A percentile compares a stretch with the other conserved stretches of the same genome.
These are phyloP conservation scores for Pipistrellus nathusii DNA, from an alignment of 2,797 vertebrate genomes.

Conservation along the genomic window DNA sequence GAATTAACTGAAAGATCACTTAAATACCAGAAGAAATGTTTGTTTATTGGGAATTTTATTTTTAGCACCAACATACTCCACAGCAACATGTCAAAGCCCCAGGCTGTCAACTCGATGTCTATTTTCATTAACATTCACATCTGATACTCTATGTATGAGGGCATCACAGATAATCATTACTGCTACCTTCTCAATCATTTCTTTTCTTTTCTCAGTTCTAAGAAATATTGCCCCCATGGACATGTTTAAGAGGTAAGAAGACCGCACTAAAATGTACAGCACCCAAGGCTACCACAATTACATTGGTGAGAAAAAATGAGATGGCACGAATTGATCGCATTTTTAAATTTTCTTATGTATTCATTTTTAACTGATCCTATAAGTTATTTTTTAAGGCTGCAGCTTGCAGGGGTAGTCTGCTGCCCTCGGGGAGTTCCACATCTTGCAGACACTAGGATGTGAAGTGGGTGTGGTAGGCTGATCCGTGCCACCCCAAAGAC, in stretches of 20 bases:
- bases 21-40: background rate
- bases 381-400: background rate
- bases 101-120: background rate
- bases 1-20: background rate
- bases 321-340: background rate
- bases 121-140: background rate
- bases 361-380: background rate
- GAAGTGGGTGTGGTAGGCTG: background rate
- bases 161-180: background rate
- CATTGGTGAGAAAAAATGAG: background rate
- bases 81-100: background rate
- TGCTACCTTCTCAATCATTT: background rate
- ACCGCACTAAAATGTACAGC: background rate
- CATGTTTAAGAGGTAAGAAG: background rate
- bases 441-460: background rate
- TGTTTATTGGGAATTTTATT: background rate
- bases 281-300: background rate
- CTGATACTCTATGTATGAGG: background rate
- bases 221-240: background rate
- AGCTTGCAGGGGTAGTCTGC: background rate
- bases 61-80: background rate
- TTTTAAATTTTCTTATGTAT: background rate
- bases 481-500: background rate
- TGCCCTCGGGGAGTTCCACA: fast-evolving
- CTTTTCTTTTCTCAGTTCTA: background rate